Evolutionary conservation across 2,797 vertebrate species (phyloP).

Genomic region (Danio kyathit): DNA sequence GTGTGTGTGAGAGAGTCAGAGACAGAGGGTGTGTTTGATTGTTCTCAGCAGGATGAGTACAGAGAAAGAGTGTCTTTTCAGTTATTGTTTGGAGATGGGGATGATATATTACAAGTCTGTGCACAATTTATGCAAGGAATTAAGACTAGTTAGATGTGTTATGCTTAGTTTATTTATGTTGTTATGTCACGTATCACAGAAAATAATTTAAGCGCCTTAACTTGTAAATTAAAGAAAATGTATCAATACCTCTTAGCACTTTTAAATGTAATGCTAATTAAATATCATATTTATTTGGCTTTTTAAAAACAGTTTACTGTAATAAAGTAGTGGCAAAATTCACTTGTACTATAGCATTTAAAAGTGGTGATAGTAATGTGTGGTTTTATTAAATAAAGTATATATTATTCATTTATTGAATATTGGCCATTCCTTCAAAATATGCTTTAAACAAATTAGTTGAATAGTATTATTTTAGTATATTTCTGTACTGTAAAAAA

Average conservation of each 20-base stretch:
- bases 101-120: neutral
- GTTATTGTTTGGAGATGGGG: neutral
- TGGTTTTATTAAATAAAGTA: no score
- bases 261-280: neutral
- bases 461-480: neutral
- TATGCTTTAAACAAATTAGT: neutral
- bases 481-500: no score
- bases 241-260: neutral
- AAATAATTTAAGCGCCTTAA: neutral
- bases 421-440: neutral
- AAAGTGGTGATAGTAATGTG: neutral
- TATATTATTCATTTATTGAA: neutral
- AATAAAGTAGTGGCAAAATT: neutral
- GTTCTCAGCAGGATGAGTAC: slow-evolving; percentile 39
- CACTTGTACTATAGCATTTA: neutral
- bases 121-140: neutral
- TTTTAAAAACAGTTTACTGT: neutral
- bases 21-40: slow-evolving; percentile 25
- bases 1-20: neutral
- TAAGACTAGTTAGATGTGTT: neutral
- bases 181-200: neutral
- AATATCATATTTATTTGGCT: neutral
- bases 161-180: neutral
- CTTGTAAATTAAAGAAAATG: neutral
- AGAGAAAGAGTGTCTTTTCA: slow-evolving; percentile 16